phyloP scores from a whole-genome alignment of 2,888 invertebrate genomes.

The Lepidochitona cinerea region DNA sequence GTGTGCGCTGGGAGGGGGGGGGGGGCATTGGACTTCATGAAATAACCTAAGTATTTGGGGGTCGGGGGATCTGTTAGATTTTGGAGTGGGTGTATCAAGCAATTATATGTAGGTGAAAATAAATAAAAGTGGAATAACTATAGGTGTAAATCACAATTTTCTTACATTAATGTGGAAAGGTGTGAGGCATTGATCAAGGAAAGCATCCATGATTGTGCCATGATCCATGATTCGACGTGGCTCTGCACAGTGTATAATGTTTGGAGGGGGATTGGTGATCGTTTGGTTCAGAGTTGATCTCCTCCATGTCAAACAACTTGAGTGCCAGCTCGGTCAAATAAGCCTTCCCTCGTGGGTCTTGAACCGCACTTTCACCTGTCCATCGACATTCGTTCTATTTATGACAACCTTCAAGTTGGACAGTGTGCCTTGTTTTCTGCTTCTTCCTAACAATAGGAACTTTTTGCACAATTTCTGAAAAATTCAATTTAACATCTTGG shows the following conservation, averaged over 20 bases:
- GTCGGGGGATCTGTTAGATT: too few species aligned
- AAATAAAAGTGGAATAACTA: too few species aligned
- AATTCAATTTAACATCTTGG: too few species aligned
- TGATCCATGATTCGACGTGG: neutral
- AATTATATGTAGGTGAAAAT: too few species aligned
- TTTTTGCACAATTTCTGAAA: conserved; percentile 31
- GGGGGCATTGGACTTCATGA: too few species aligned
- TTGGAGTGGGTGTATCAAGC: too few species aligned
- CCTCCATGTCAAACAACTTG: neutral
- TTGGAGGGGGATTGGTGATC: neutral
- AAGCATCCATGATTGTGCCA: conserved; percentile 9
- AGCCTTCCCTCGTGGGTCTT: conserved; percentile 19
- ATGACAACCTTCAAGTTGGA: conserved; percentile 26
- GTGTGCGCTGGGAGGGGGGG: too few species aligned
- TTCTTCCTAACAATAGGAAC: conserved; percentile 12
- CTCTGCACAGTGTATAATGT: neutral
- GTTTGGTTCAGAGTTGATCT: conserved; percentile 3
- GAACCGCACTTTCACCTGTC: conserved; percentile 28
- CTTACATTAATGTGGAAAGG: neutral
- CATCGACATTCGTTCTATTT: conserved; percentile 33
- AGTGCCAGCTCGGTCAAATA: neutral
- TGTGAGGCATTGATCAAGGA: neutral
- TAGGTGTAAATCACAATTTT: too few species aligned
- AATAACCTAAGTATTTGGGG: too few species aligned
- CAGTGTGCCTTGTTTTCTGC: conserved; percentile 26